Conservation (phyloP, 2,888 invertebrate species). For the Beris morrisii region DNA sequence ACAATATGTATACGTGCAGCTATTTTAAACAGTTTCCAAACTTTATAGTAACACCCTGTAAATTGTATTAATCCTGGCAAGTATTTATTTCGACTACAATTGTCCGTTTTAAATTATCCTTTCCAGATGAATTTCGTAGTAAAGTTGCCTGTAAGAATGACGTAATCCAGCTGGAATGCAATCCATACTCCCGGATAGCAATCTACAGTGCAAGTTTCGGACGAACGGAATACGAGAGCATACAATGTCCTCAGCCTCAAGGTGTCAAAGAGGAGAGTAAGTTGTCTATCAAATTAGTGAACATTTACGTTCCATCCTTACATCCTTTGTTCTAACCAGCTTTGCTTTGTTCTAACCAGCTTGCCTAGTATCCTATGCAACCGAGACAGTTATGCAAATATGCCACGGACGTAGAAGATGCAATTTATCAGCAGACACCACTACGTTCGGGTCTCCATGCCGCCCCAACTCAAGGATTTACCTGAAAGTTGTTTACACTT, state of each 20-base stretch:
- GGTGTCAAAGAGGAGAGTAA: slow-evolving; percentile 88
- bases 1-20: too few species aligned
- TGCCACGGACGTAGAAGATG: slow-evolving; percentile 85
- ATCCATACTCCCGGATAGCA: slow-evolving; percentile 83
- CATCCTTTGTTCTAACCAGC: slow-evolving; percentile 60
- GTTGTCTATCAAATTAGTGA: slow-evolving; percentile 49
- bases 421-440: slow-evolving; percentile 78
- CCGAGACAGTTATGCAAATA: slow-evolving; percentile 85
- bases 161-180: slow-evolving; percentile 83
- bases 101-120: slow-evolving; percentile 18
- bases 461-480: slow-evolving; percentile 80
- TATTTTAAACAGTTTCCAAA: too few species aligned
- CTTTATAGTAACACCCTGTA: too few species aligned
- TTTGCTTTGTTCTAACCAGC: slow-evolving; percentile 62
- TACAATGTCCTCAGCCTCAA: slow-evolving; percentile 84
- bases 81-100: too few species aligned
- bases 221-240: slow-evolving; percentile 85
- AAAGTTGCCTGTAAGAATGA: slow-evolving; percentile 93
- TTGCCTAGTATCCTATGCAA: slow-evolving; percentile 84
- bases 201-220: slow-evolving; percentile 93
- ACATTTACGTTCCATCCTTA: not conserved
- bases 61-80: too few species aligned
- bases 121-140: slow-evolving; percentile 89
- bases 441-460: slow-evolving; percentile 83
- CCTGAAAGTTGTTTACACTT: slow-evolving; percentile 85